Conservation (phyloP, 2,113 vertebrate genomes). For the Oplegnathus fasciatus region DNA sequence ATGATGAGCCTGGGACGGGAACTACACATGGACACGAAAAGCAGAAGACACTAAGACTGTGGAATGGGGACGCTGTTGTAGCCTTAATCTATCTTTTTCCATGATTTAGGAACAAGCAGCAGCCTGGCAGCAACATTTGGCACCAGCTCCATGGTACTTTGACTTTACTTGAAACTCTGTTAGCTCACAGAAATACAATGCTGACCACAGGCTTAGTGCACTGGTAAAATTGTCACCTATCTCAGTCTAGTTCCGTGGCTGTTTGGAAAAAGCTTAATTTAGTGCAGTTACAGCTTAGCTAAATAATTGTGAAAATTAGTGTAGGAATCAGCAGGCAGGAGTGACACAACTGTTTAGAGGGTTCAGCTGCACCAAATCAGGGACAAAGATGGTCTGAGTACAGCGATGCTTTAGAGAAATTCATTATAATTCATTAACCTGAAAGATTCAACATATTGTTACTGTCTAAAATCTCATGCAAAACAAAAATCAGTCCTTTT, state of each 20-base stretch:
- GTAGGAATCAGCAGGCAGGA: not conserved
- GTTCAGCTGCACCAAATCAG: slow-evolving; percentile 16
- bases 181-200: slow-evolving; percentile 9
- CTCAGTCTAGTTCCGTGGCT: not conserved
- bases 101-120: slow-evolving; percentile 20
- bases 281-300: not conserved
- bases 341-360: not conserved
- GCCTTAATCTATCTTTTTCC: slow-evolving; percentile 52
- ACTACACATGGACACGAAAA: not conserved
- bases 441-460: not conserved
- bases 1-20: not conserved
- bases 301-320: not conserved
- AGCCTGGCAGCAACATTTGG: slow-evolving; percentile 25
- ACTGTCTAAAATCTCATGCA: not conserved
- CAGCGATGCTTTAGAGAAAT: not conserved
- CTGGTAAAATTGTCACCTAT: not conserved
- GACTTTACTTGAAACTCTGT: slow-evolving; percentile 6
- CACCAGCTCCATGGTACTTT: slow-evolving; percentile 4
- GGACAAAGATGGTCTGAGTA: not conserved
- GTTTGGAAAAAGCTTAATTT: slow-evolving; percentile 11
- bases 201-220: slow-evolving; percentile 2
- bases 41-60: not conserved
- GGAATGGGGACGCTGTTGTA: slow-evolving; percentile 10
- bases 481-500: not conserved
- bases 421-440: not conserved